phyloP scores from a whole-genome alignment of 2,888 invertebrate species.

The Creontiades dilutus region DNA sequence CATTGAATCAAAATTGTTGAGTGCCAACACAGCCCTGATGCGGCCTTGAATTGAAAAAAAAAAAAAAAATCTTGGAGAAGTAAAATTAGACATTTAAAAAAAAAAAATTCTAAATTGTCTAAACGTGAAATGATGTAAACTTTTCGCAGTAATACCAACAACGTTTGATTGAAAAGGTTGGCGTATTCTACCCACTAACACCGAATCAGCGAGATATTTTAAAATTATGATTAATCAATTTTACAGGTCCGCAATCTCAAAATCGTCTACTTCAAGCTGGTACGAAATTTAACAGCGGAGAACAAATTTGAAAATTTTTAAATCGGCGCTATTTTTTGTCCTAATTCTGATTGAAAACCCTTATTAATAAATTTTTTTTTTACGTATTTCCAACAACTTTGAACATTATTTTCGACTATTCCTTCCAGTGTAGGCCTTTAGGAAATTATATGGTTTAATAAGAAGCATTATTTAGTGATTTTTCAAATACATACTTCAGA shows the following conservation, averaged over 20 bases:
- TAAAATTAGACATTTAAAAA: too few relatives aligned
- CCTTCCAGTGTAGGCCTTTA: constrained; percentile 58
- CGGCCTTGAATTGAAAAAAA: not conserved
- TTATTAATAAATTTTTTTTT: not conserved
- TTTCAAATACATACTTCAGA: constrained; percentile 36
- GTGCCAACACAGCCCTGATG: not conserved
- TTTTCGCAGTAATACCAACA: not conserved
- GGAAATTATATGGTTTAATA: constrained; percentile 45
- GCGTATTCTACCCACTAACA: constrained; percentile 30
- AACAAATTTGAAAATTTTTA: not conserved
- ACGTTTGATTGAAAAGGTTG: not conserved
- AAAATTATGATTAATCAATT: constrained; percentile 1
- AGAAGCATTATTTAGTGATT: constrained; percentile 44
- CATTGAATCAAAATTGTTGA: constrained; percentile 25
- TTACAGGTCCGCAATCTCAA: not conserved
- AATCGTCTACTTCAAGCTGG: not conserved
- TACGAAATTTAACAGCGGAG: not conserved
- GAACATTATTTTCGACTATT: not conserved
- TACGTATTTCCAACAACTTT: constrained; percentile 7
- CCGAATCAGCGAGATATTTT: constrained; percentile 33
- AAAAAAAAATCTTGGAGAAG: too few relatives aligned
- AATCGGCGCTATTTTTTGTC: constrained; percentile 1
- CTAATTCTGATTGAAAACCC: not conserved
- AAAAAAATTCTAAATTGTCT: not conserved
- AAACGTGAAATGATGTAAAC: not conserved